Evolutionary conservation across 2,888 invertebrate species (phyloP).

Genomic region (Scelioninae gen. 2): DNA sequence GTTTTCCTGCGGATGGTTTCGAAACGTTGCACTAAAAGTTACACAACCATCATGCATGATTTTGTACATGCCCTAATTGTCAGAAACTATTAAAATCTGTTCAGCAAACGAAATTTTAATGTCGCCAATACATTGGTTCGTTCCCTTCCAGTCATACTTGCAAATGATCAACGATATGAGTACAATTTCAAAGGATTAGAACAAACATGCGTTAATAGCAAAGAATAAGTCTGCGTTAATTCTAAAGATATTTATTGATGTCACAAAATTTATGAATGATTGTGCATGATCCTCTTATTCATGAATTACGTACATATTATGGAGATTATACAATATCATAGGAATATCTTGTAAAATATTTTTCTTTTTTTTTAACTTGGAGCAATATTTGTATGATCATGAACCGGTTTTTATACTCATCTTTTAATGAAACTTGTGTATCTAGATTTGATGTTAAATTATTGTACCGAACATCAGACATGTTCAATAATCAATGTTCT

Average conservation of each 20-base stretch:
- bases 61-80: neutral
- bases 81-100: neutral
- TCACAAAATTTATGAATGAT: slow-evolving; percentile 48
- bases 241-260: slow-evolving; percentile 44
- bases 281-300: slow-evolving; percentile 41
- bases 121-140: no score
- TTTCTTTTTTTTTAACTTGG: slow-evolving; percentile 33
- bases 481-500: slow-evolving; percentile 40
- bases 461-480: slow-evolving; percentile 35
- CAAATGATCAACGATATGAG: neutral
- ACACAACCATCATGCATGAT: slow-evolving; percentile 8
- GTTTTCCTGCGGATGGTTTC: neutral
- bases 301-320: slow-evolving; percentile 43
- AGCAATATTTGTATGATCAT: slow-evolving; percentile 20
- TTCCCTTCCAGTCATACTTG: neutral
- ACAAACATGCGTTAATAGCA: slow-evolving; percentile 5
- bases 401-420: slow-evolving; percentile 34
- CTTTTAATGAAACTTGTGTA: slow-evolving; percentile 23
- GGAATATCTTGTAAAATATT: slow-evolving; percentile 50
- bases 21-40: neutral
- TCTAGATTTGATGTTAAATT: slow-evolving; percentile 33
- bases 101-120: neutral
- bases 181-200: slow-evolving; percentile 14
- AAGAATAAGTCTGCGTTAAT: slow-evolving; percentile 30
- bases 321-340: slow-evolving; percentile 50